Conservation (phyloP, 2,888 invertebrate genomes). For the Epistrophe grossulariae region DNA sequence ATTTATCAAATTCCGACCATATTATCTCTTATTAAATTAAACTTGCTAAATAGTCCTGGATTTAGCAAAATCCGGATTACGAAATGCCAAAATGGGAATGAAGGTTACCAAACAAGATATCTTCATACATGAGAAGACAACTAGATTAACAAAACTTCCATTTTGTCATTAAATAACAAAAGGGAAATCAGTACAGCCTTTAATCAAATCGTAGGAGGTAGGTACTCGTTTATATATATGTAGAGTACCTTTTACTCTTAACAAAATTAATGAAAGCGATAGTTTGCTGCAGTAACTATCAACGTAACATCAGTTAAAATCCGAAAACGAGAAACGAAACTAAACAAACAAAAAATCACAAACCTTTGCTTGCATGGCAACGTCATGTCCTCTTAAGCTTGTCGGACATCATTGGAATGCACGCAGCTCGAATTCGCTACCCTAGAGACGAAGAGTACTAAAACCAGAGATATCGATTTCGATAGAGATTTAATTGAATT, state of each 20-base stretch:
- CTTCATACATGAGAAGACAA: neutral
- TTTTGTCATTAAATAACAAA: neutral
- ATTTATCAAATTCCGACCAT: neutral
- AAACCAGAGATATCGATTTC: conserved; percentile 38
- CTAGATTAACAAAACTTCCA: neutral
- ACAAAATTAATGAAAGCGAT: neutral
- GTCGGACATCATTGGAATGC: conserved; percentile 35
- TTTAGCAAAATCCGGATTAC: too few species aligned
- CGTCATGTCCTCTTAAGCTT: conserved; percentile 3
- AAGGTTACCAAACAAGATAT: neutral
- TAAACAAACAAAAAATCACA: neutral
- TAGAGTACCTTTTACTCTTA: neutral
- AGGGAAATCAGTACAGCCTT: neutral
- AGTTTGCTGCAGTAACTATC: neutral
- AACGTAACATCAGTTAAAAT: conserved; percentile 5
- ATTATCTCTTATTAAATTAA: neutral
- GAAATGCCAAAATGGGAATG: neutral
- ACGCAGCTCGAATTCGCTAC: conserved; percentile 17
- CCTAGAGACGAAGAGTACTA: neutral
- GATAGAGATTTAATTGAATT: conserved; percentile 63
- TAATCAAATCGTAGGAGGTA: neutral
- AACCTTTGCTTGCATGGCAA: conserved; percentile 3
- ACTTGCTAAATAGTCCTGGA: too few species aligned
- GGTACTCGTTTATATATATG: neutral
- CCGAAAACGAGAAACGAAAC: neutral